Percentiles rank a stretch among this genome's conserved stretches.
phyloP scores from a whole-genome alignment of 2,113 vertebrate species.

The Corythoichthys haematopterus region DNA sequence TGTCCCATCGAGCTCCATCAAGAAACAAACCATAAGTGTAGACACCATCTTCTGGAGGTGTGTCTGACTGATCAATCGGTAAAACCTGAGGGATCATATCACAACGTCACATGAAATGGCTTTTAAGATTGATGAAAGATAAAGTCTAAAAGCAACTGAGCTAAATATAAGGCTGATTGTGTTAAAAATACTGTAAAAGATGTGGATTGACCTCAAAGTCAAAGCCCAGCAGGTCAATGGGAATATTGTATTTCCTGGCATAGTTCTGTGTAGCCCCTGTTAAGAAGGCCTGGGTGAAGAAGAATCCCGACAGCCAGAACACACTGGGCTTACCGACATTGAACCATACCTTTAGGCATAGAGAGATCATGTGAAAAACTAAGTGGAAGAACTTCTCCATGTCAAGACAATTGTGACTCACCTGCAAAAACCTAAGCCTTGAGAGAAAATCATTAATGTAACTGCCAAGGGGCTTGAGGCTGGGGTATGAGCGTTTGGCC shows the following conservation, averaged over 20 bases:
- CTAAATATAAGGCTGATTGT: not conserved
- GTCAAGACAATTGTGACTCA: slow-evolving; percentile 42
- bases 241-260: slow-evolving; percentile 87
- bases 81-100: slow-evolving; percentile 44
- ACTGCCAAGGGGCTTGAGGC: slow-evolving; percentile 90
- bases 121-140: not conserved
- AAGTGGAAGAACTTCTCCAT: not conserved
- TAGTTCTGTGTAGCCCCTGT: slow-evolving; percentile 96
- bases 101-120: not conserved
- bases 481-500: slow-evolving; percentile 90
- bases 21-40: slow-evolving; percentile 86
- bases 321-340: slow-evolving; percentile 78
- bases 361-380: not conserved
- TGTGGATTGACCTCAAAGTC: slow-evolving; percentile 82
- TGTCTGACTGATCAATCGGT: slow-evolving; percentile 62
- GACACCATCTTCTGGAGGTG: slow-evolving; percentile 84
- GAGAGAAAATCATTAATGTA: slow-evolving; percentile 85
- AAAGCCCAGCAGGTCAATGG: slow-evolving; percentile 88
- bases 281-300: slow-evolving; percentile 95
- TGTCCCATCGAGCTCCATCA: slow-evolving; percentile 92
- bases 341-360: slow-evolving; percentile 78
- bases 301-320: slow-evolving; percentile 96
- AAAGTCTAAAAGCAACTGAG: not conserved
- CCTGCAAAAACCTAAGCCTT: slow-evolving; percentile 87
- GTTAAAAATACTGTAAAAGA: not conserved